phyloP scores from a whole-genome alignment of 2,113 vertebrate genomes.

The Strix uralensis region DNA sequence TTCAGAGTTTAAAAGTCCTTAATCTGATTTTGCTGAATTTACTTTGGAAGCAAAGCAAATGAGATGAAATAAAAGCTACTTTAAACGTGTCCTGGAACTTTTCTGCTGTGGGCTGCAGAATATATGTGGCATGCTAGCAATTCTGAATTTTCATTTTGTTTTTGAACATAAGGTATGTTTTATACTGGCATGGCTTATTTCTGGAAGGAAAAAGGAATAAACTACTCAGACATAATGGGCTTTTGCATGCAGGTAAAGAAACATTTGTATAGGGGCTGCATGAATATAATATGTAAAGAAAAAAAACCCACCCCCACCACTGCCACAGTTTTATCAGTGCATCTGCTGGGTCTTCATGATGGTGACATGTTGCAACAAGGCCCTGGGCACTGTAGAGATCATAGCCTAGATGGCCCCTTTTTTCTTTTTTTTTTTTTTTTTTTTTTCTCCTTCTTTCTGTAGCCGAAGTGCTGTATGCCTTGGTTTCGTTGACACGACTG shows the following conservation, averaged over 20 bases:
- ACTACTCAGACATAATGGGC: not conserved
- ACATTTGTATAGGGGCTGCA: not conserved
- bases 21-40: not conserved
- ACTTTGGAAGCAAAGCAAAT: not conserved
- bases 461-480: not conserved
- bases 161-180: not conserved
- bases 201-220: not conserved
- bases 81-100: not conserved
- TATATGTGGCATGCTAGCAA: not conserved
- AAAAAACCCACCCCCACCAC: not conserved
- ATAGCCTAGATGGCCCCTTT: not conserved
- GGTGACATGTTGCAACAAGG: not conserved
- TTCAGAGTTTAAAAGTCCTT: not conserved
- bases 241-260: not conserved
- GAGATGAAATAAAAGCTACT: not conserved
- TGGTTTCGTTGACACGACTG: not conserved
- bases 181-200: not conserved
- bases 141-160: not conserved
- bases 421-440: too few relatives aligned
- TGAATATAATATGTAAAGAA: not conserved
- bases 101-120: not conserved
- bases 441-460: not conserved
- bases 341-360: not conserved
- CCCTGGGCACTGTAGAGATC: not conserved
- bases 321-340: not conserved